Evolutionary conservation across 2,797 vertebrate genomes (phyloP), one percentile per base, ranked within the genome.

Genomic region (Tenualosa thibaudeaui): DNA sequence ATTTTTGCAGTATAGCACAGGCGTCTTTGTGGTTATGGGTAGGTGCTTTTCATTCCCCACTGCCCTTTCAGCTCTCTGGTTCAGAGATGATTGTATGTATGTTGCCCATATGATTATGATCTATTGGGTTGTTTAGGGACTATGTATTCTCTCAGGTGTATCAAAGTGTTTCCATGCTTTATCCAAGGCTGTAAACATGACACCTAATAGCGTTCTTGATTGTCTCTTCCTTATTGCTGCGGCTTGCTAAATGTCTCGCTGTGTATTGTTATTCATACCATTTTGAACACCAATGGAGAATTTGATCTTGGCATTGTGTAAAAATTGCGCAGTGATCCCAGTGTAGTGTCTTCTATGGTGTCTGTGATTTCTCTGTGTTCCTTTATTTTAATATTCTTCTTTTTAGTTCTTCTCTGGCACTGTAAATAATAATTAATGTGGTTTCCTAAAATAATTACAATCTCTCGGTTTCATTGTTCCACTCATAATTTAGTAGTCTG

Each of bases 81-180:
- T 46, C 40, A n/a, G 71, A n/a, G 71, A 78, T 78, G 71, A 78
- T 78, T 78, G 40, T 40, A 43, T 46, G 46, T 40, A 37, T 78
- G 71, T 46, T 19, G 71, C 71, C 71, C 71, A 78, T 78, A 78
- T 78, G 71, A 78, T 78, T 78, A 78, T 78, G 71, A 78, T 78
- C 37, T 43, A 78, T 78, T 5, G 71, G 37, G 71, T 19, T 43
- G 71, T 43, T 78, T 46, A 43, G 71, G 71, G 37, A 78, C 26
- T 78, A 40, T 22, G 37, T 4, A 22, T 40, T 19, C 71, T 43
- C 37, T 8, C 37, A 22, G 19, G 22, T 78, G 71, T 22, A 9
- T 13, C 71, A 78, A 43, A 43, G 71, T 78, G 71, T 78, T 78
- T 22, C 17, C 37, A 78, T 78, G 40, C 71, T 43, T 78, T 46